These are phyloP conservation scores for Xestia ashworthii DNA, from an alignment of 2,888 invertebrate species.

Conservation along the genomic window DNA sequence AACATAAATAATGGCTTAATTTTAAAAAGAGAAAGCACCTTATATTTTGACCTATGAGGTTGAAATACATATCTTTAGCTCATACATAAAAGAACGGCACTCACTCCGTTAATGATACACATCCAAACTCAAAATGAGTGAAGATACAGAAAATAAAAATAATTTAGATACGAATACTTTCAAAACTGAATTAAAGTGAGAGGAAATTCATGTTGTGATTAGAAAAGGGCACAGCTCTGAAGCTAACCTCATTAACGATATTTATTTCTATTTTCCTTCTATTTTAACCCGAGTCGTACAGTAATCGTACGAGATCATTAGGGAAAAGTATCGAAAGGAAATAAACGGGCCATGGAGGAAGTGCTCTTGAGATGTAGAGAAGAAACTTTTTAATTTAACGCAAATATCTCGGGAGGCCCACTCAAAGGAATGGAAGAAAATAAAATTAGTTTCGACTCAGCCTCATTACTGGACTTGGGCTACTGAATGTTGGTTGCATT, in stretches of 20 bases:
- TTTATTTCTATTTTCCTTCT: conserved; percentile 64
- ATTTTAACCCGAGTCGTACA: conserved; percentile 61
- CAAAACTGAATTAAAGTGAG: conserved; percentile 34
- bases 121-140: not conserved
- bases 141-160: not conserved
- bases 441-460: conserved; percentile 82
- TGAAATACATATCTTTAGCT: conserved; percentile 8
- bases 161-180: not conserved
- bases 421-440: conserved; percentile 82
- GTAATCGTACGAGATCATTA: conserved; percentile 82
- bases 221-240: conserved; percentile 24
- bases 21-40: not conserved
- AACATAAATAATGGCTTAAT: not conserved
- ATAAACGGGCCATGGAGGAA: conserved; percentile 73
- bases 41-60: not conserved
- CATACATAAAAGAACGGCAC: not conserved
- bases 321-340: conserved; percentile 78
- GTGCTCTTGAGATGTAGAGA: conserved; percentile 75
- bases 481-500: conserved; percentile 39
- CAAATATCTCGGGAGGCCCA: conserved; percentile 81
- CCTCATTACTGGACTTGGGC: conserved; percentile 79
- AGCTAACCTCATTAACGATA: conserved; percentile 47
- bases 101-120: not conserved
- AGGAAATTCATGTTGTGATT: conserved; percentile 45
- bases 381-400: conserved; percentile 86